Evolutionary conservation across 2,113 vertebrate genomes (phyloP), one percentile per base, ranked within the genome.

Genomic region (Chaetodon auriga): DNA sequence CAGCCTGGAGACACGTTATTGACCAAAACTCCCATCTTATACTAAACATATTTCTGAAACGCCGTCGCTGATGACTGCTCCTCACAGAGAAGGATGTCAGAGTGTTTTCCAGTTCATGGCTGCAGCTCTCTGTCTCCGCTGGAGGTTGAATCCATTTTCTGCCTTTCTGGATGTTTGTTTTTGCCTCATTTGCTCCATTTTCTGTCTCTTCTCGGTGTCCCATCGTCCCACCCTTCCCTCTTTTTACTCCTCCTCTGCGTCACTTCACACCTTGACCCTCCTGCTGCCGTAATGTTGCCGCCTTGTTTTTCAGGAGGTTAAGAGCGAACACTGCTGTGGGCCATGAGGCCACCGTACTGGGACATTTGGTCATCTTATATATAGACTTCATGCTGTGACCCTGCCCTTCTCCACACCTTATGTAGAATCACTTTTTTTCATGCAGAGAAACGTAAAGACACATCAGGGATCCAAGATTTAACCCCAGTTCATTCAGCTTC

Each of bases 291-390:
- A 8, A 62, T 36, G n/a, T 55, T 48, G n/a, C 10, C 7, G 1
- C 68, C 48, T 80, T 23, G 7, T 46, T 57, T 84, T 76, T 80
- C 46, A 71, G 65, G 58, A 53, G 53, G 73, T 77, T 30, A 13
- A 16, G 36, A 46, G 19, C 23, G 57, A 68, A 10, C 62, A 2
- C 49, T 16, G 41, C 38, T 5, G 45, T 21, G 10, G 35, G 15
- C 51, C 60, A 43, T 43, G 4, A 68, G 70, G 65, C 70, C 70
- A 75, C 11, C 3, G 1, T 10, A 1, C 45, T n/a, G 21, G 55
- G 15, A 41, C 51, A 15, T 36, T 49, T 19, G 72, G 36, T 57
- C n/a, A 35, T 10, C 11, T 13, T 77, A 58, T 25, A 78, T 65
- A 82, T 78, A 78, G 48, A 68, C 18, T 2, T 60, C n/a, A 19